Evolutionary conservation across 1,140 invertebrate species (phyloP).

Genomic region (Agrypnia vestita): DNA sequence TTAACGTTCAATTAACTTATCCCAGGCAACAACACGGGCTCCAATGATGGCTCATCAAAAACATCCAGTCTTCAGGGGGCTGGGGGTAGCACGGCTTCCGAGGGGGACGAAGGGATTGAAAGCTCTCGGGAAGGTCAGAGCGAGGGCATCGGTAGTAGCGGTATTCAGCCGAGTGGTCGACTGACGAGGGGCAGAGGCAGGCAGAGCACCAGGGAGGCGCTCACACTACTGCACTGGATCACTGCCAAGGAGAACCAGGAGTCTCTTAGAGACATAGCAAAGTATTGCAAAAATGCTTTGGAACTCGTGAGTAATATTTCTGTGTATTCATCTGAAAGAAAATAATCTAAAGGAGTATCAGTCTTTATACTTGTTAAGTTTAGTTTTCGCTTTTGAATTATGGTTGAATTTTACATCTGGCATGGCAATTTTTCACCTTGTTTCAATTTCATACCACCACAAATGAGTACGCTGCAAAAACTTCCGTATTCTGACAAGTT

Average conservation of each 20-base stretch:
- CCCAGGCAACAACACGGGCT: constrained; percentile 37
- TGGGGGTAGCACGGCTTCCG: constrained; percentile 57
- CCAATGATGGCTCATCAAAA: constrained; percentile 53
- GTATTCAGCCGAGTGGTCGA: neutral
- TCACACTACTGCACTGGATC: constrained; percentile 87
- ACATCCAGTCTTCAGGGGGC: constrained; percentile 51
- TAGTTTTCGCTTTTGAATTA: too few species aligned
- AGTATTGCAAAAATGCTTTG: constrained; percentile 80
- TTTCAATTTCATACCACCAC: too few species aligned
- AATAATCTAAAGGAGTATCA: too few species aligned
- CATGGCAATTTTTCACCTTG: too few species aligned
- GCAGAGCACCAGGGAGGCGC: constrained; percentile 66
- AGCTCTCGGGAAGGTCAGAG: constrained; percentile 42
- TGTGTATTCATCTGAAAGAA: too few species aligned
- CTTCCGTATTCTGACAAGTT: too few species aligned
- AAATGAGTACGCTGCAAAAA: too few species aligned
- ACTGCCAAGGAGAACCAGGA: constrained; percentile 85
- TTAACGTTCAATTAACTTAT: neutral
- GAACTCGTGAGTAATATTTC: constrained; percentile 36
- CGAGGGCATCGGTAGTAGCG: constrained; percentile 33
- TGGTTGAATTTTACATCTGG: too few species aligned
- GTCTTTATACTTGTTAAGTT: too few species aligned
- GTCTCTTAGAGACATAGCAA: constrained; percentile 84
- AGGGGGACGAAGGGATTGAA: constrained; percentile 53
- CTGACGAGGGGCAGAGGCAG: constrained; percentile 51